Evolutionary conservation across 2,113 vertebrate genomes (phyloP).

Genomic region (Anoura caudifer): DNA sequence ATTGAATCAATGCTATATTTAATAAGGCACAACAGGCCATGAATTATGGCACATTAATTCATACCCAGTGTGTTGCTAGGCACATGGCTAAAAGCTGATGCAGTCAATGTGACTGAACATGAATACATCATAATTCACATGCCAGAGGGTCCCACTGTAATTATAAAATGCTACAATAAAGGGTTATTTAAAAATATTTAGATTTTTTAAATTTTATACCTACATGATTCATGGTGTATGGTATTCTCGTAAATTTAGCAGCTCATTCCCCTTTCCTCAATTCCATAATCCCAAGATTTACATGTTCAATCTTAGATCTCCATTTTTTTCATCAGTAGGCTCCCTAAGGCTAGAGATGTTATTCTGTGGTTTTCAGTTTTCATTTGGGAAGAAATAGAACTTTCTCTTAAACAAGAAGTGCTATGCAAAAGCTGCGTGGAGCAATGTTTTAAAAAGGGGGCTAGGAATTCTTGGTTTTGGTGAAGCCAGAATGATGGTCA

Average conservation of each 20-base stretch:
- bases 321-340: conserved; percentile 48
- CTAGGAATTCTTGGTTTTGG: background rate
- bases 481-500: background rate
- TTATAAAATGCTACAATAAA: conserved; percentile 80
- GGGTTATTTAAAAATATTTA: conserved; percentile 78
- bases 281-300: conserved; percentile 32
- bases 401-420: conserved; percentile 33
- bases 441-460: conserved; percentile 24
- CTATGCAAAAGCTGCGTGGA: background rate
- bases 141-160: conserved; percentile 73
- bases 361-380: conserved; percentile 37
- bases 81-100: conserved; percentile 80
- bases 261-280: conserved; percentile 14
- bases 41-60: conserved; percentile 84
- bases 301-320: background rate
- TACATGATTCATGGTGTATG: conserved; percentile 16
- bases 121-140: conserved; percentile 80
- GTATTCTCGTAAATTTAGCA: conserved; percentile 19
- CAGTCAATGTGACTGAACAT: conserved; percentile 77
- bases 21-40: conserved; percentile 80
- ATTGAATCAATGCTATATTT: conserved; percentile 82
- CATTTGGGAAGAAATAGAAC: conserved; percentile 14
- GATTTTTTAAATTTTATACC: conserved; percentile 70
- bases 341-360: conserved; percentile 32
- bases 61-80: conserved; percentile 78